phyloP scores from a whole-genome alignment of 2,888 invertebrate species.

The Ashinkailepas kermadecensis region DNA sequence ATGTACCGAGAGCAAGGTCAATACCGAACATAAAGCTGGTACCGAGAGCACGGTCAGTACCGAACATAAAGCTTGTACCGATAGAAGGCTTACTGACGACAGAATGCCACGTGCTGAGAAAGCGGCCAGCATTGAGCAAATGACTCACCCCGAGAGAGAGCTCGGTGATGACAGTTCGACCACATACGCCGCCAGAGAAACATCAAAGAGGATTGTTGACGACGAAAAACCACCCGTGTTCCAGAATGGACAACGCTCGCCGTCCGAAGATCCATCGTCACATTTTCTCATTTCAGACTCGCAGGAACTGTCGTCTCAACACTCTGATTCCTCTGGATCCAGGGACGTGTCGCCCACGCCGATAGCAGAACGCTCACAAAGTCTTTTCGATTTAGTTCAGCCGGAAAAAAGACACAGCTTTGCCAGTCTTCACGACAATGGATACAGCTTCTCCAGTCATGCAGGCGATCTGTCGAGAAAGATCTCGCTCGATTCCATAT shows the following conservation, averaged over 20 bases:
- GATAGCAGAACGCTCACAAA: constrained; percentile 32
- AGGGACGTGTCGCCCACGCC: constrained; percentile 34
- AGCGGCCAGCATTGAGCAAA: too few relatives aligned
- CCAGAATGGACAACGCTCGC: constrained; percentile 24
- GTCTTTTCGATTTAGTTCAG: constrained; percentile 21
- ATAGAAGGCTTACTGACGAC: too few relatives aligned
- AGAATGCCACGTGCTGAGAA: too few relatives aligned
- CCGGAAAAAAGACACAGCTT: constrained; percentile 7
- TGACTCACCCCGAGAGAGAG: too few relatives aligned
- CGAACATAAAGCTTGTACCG: too few relatives aligned
- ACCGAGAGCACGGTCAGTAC: too few relatives aligned
- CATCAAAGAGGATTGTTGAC: too few relatives aligned
- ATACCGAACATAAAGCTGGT: too few relatives aligned
- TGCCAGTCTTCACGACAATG: not conserved
- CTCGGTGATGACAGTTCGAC: too few relatives aligned
- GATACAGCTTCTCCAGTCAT: not conserved
- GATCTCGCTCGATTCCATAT: constrained; percentile 62
- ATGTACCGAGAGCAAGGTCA: too few relatives aligned
- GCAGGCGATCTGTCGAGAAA: constrained; percentile 43
- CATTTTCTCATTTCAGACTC: constrained; percentile 44
- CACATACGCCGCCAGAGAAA: too few relatives aligned
- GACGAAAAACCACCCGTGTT: constrained; percentile 41
- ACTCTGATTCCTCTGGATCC: constrained; percentile 48
- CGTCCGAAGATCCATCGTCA: constrained; percentile 43
- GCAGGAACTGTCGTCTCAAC: not conserved